Conservation (phyloP, 2,888 invertebrate species). For the Linnaemya vulpina region DNA sequence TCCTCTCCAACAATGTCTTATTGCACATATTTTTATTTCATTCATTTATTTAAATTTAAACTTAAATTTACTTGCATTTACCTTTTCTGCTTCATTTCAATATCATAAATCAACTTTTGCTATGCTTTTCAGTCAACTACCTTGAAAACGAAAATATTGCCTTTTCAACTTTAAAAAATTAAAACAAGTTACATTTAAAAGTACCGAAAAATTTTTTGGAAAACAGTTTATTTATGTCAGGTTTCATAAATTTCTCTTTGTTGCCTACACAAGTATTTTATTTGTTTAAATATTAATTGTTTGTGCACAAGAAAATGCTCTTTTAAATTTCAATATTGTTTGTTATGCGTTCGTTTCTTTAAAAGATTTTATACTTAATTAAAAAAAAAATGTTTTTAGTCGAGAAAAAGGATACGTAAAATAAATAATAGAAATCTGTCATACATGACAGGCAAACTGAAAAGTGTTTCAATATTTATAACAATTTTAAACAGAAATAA, state of each 20-base stretch:
- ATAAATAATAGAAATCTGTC: no score
- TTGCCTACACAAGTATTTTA: background rate
- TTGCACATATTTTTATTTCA: no score
- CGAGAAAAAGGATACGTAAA: no score
- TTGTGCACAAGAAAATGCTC: background rate
- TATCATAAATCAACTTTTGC: background rate
- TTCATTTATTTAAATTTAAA: no score
- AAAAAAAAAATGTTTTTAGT: background rate
- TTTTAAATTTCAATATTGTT: background rate
- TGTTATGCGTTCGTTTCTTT: background rate
- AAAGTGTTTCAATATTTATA: no score
- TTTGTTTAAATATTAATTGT: background rate
- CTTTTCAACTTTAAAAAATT: no score
- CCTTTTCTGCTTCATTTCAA: background rate
- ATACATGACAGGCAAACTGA: no score
- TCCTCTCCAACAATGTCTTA: no score
- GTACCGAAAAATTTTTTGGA: background rate
- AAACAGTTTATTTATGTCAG: background rate
- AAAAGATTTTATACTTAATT: background rate
- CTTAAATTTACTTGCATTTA: background rate
- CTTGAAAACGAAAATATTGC: background rate
- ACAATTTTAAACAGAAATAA: background rate
- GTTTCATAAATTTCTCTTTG: background rate
- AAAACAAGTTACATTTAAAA: no score
- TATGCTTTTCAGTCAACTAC: background rate